These are phyloP conservation scores for Muscidifurax raptorellus DNA, from an alignment of 1,140 invertebrate species.

Conservation along the genomic window DNA sequence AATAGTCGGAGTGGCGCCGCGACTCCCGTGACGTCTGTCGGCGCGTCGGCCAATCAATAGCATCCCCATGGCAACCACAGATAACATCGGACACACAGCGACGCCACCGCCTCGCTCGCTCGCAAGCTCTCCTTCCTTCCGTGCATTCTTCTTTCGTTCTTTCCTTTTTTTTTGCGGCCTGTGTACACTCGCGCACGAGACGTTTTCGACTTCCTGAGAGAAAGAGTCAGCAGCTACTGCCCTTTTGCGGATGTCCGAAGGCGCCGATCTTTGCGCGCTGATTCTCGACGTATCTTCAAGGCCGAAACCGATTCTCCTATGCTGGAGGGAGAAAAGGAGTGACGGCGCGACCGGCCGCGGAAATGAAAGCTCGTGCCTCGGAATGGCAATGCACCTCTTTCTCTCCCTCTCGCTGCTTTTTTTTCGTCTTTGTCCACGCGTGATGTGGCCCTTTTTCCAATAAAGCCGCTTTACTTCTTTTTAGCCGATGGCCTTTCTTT, in stretches of 20 bases:
- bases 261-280: neutral
- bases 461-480: neutral
- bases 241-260: neutral
- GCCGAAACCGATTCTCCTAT: neutral
- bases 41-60: conserved; percentile 76
- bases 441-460: neutral
- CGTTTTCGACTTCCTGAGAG: conserved; percentile 9
- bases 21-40: conserved; percentile 76
- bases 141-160: neutral
- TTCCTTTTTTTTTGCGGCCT: neutral
- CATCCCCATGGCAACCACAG: conserved; percentile 77
- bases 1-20: conserved; percentile 75
- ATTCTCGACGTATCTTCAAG: neutral
- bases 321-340: neutral
- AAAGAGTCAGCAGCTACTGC: neutral
- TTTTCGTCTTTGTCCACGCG: conserved; percentile 1
- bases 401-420: neutral
- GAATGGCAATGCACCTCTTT: neutral
- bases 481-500: neutral
- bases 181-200: neutral
- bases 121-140: neutral
- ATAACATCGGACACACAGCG: conserved; percentile 72
- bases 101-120: neutral
- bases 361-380: conserved; percentile 16
- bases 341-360: neutral